These are phyloP conservation scores for Caligus rogercresseyi DNA, from an alignment of 1,140 invertebrate genomes.

Conservation along the genomic window DNA sequence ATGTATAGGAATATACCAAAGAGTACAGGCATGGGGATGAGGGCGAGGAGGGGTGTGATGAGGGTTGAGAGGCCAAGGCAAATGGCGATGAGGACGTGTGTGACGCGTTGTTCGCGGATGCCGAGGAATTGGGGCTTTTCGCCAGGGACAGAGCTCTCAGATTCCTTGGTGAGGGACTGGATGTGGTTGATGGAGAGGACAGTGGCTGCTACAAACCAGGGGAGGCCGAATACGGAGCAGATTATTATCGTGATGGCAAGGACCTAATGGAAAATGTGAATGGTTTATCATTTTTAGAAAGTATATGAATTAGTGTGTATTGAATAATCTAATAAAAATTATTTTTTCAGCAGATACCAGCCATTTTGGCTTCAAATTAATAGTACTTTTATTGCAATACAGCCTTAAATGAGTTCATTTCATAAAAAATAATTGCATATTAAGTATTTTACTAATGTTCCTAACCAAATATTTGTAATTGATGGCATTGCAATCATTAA, in stretches of 20 bases:
- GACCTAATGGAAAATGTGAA: constrained; percentile 21
- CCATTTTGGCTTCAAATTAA: no score
- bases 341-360: no score
- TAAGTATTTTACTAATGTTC: no score
- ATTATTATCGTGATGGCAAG: constrained; percentile 29
- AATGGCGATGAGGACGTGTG: constrained; percentile 29
- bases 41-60: constrained; percentile 28
- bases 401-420: no score
- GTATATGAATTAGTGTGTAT: no score
- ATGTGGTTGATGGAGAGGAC: constrained; percentile 28
- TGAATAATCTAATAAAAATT: no score
- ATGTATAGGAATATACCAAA: constrained; percentile 49
- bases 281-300: background rate
- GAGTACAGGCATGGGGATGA: constrained; percentile 38
- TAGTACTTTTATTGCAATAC: no score
- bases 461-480: no score
- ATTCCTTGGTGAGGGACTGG: constrained; percentile 23
- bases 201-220: constrained; percentile 36
- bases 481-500: no score
- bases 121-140: constrained; percentile 31
- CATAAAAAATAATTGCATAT: no score
- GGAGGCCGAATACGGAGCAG: constrained; percentile 32
- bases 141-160: constrained; percentile 28
- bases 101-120: constrained; percentile 31
- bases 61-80: constrained; percentile 30